A percentile compares a stretch with the other conserved stretches of the same genome.
Conservation (phyloP, 2,113 vertebrate species). For the Notarius lentiginosus region DNA sequence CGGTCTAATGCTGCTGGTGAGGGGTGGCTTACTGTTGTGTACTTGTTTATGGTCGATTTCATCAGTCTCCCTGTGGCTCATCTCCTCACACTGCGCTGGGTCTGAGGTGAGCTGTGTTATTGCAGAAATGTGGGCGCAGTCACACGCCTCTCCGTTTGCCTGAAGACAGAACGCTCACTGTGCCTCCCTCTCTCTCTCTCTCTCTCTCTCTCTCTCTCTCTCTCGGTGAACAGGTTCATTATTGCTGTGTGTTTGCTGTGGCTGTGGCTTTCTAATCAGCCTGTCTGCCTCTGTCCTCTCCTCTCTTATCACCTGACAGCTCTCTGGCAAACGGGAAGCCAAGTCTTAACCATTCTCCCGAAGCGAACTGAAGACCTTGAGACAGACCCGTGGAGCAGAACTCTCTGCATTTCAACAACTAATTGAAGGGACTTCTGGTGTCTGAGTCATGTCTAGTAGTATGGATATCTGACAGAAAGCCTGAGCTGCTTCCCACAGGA, state of each 20-base stretch:
- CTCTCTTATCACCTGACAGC: conserved; percentile 53
- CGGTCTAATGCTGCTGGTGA: conserved; percentile 43
- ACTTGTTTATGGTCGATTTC: conserved; percentile 54
- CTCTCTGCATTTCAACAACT: conserved; percentile 30
- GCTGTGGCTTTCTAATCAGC: conserved; percentile 44
- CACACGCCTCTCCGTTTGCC: conserved; percentile 45
- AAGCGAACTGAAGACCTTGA: conserved; percentile 27
- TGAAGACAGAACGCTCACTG: conserved; percentile 41
- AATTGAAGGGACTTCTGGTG: conserved; percentile 44
- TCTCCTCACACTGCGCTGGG: conserved; percentile 36
- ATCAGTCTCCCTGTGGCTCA: conserved; percentile 42
- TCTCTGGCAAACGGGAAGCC: conserved; percentile 42
- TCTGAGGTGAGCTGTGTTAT: conserved; percentile 52
- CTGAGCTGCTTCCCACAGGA: background rate
- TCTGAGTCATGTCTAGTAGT: background rate
- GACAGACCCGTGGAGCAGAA: conserved; percentile 21
- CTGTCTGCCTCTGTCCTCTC: conserved; percentile 49
- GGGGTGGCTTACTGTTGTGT: conserved; percentile 43
- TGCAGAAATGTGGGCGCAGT: conserved; percentile 45
- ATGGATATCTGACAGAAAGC: conserved; percentile 19
- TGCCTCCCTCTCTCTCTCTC: conserved; percentile 26
- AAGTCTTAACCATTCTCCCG: conserved; percentile 36
- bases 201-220: conserved; percentile 10
- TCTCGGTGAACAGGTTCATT: conserved; percentile 42
- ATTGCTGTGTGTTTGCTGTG: conserved; percentile 42